Base-by-base conservation (phyloP, 2,797 vertebrate genomes). In the Decapterus maruadsi region DNA sequence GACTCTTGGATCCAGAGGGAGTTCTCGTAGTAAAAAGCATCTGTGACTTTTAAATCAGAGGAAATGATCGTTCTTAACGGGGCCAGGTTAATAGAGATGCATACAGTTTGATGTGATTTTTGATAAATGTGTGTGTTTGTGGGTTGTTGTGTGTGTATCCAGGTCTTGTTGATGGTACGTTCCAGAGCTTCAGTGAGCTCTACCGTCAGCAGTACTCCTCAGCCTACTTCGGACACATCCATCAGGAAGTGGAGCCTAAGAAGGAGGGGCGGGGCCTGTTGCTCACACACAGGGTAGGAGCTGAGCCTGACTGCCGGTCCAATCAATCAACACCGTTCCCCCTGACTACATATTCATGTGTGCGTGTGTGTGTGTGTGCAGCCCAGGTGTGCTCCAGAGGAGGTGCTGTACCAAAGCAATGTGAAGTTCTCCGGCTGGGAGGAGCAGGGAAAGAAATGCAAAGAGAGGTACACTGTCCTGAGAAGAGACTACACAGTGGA, bases 401-500 rank as follows among this genome's bases (percentile, higher is more conserved):
- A 86, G 0, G 85, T 96, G 62, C 64, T 98, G 45, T 96, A 96
- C 0, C 95, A 97, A 82, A 94, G 92, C 58, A 95, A 89, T 40
- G 75, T 96, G 8, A 88, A 91, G 64, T 77, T 91, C 62, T 97
- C 95, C 55, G 77, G 71, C 65, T 91, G 89, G 89, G 83, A 92
- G 45, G 97, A 98, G 67, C 96, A 97, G 69, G 83, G 95, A 66
- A 97, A 93, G 89, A 98, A 97, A 82, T 95, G 95, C 95, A 97
- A 89, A 90, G 97, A 97, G 71, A 95, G 94, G 94, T 96, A 95
- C 0, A 22, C 92, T 0, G 93, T 97, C 50, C 78, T 97, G 76
- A 95, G 90, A 73, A 95, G 92, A 4, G 92, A 96, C 85, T 95
- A 96, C 87, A 93, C 87, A 19, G 90, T 97, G 88, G 95, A 97